Conservation (phyloP, 1,140 invertebrate genomes). For the Pygmarrhopalites habei region DNA sequence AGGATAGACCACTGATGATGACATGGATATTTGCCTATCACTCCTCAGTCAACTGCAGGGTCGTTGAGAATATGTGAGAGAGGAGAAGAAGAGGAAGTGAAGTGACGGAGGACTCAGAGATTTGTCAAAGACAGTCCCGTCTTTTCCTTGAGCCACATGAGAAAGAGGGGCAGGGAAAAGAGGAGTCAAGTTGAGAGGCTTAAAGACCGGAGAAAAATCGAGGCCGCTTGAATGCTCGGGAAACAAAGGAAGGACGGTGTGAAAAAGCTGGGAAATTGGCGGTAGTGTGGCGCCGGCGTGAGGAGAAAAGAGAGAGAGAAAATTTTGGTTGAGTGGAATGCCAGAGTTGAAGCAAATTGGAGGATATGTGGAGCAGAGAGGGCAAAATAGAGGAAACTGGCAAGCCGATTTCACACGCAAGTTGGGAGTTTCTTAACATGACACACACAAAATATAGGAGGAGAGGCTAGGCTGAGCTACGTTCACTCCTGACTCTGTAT, state of each 20-base stretch:
- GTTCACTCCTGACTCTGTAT: too few relatives aligned
- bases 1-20: not conserved
- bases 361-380: slow-evolving; percentile 30
- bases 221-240: slow-evolving; percentile 18
- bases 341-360: slow-evolving; percentile 28
- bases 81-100: slow-evolving; percentile 2
- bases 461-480: too few relatives aligned
- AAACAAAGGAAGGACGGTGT: slow-evolving; percentile 31
- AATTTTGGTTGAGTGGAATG: too few relatives aligned
- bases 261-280: slow-evolving; percentile 25
- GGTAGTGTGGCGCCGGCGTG: slow-evolving; percentile 25
- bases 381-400: slow-evolving; percentile 27
- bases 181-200: slow-evolving; percentile 9
- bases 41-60: too few relatives aligned
- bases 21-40: not conserved
- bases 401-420: slow-evolving; percentile 28
- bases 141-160: not conserved
- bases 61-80: too few relatives aligned
- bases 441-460: too few relatives aligned
- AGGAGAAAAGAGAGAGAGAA: slow-evolving; percentile 14
- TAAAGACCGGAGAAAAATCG: slow-evolving; percentile 26
- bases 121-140: slow-evolving; percentile 2
- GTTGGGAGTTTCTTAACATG: not conserved
- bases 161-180: not conserved
- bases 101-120: slow-evolving; percentile 6